phyloP scores from a whole-genome alignment of 1,140 invertebrate genomes.

The Phthorimaea operculella region DNA sequence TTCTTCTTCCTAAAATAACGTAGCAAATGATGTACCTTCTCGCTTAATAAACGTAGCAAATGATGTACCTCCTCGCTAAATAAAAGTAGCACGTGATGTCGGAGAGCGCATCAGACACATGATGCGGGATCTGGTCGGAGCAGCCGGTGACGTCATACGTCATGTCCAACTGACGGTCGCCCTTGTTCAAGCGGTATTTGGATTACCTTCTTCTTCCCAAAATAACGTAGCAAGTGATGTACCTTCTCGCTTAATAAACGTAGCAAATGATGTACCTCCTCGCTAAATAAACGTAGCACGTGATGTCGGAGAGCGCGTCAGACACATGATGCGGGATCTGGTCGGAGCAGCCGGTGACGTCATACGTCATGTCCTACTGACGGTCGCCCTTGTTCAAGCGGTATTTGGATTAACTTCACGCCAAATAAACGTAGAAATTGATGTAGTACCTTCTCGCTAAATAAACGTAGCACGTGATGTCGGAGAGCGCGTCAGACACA shows the following conservation, averaged over 20 bases:
- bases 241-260: too few species aligned
- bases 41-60: too few species aligned
- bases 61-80: too few species aligned
- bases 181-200: slow-evolving; percentile 97
- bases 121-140: slow-evolving; percentile 82
- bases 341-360: slow-evolving; percentile 53
- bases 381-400: slow-evolving; percentile 96
- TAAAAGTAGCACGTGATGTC: slow-evolving; percentile 86
- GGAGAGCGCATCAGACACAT: slow-evolving; percentile 95
- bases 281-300: slow-evolving; percentile 97
- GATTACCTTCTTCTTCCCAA: slow-evolving; percentile 74
- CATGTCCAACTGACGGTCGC: slow-evolving; percentile 93
- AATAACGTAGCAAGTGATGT: too few species aligned
- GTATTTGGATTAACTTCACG: slow-evolving; percentile 80
- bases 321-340: slow-evolving; percentile 93
- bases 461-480: slow-evolving; percentile 98
- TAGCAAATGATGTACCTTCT: neutral
- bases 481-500: slow-evolving; percentile 94
- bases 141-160: slow-evolving; percentile 77
- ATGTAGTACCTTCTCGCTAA: too few species aligned
- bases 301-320: slow-evolving; percentile 96
- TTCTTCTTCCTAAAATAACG: too few species aligned
- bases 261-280: slow-evolving; percentile 64
- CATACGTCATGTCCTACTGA: slow-evolving; percentile 93
- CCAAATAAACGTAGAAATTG: neutral